A percentile compares a stretch with the other conserved stretches of the same genome.
phyloP scores from a whole-genome alignment of 23 tunicate species.

The Pegea sp. region DNA sequence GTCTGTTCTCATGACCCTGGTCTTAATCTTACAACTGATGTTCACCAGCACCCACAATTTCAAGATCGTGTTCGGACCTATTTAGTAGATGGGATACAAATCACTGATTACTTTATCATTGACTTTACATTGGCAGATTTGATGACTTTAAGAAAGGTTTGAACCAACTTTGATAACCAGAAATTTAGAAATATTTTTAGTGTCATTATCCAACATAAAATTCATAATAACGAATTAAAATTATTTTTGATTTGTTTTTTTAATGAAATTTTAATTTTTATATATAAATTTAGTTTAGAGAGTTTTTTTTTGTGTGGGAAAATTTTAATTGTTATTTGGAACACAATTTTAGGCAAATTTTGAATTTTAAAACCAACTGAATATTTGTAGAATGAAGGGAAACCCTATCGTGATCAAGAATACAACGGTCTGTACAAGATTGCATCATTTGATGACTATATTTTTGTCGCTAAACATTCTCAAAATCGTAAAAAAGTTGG shows the following conservation, averaged over 20 bases:
- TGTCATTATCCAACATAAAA: no score
- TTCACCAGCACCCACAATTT: conserved; percentile 10
- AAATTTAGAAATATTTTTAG: neutral
- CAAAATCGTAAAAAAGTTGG: conserved; percentile 3
- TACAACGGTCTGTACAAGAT: conserved; percentile 11
- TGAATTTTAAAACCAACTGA: no score
- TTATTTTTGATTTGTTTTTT: no score
- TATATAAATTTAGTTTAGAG: no score
- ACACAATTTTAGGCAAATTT: no score
- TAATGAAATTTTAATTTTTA: no score
- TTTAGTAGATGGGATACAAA: conserved; percentile 5
- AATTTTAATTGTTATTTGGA: no score
- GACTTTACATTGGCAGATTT: conserved; percentile 59
- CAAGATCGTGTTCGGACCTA: conserved; percentile 14
- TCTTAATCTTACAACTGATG: conserved; percentile 23
- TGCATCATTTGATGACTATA: conserved; percentile 18
- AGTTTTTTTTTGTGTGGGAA: no score
- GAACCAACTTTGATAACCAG: neutral
- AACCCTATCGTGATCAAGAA: conserved; percentile 15
- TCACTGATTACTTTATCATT: conserved; percentile 25
- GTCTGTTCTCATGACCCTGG: conserved; percentile 31
- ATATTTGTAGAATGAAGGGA: conserved; percentile 25
- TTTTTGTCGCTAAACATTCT: conserved; percentile 17
- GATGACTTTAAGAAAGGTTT: conserved; percentile 32
- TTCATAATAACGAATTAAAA: no score